Evolutionary conservation across 2,113 vertebrate species (phyloP).

Genomic region (Menura novaehollandiae): DNA sequence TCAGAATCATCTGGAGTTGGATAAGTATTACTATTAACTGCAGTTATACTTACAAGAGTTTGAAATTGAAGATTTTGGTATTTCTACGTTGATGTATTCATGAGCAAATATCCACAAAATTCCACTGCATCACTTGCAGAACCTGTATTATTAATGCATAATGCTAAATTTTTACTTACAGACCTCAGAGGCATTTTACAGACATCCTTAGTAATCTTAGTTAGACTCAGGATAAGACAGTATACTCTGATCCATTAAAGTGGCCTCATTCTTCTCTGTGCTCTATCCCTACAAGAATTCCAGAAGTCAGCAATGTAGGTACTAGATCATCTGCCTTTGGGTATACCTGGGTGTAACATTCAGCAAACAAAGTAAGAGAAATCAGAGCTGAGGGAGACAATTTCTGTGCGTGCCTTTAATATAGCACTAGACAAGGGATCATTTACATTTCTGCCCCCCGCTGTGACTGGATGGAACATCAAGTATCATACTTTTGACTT

Average conservation of each 20-base stretch:
- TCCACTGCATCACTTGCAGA: background rate
- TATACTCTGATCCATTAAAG: background rate
- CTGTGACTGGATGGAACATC: background rate
- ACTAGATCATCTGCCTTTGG: background rate
- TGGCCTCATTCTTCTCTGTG: background rate
- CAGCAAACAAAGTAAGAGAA: background rate
- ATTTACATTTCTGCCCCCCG: background rate
- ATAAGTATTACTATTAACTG: background rate
- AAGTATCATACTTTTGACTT: background rate
- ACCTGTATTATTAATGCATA: slow-evolving; percentile 12
- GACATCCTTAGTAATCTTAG: background rate
- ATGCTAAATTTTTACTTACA: background rate
- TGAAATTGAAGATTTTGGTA: background rate
- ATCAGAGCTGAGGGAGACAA: background rate
- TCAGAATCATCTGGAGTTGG: background rate
- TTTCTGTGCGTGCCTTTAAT: background rate
- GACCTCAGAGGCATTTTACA: background rate
- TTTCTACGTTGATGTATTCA: background rate
- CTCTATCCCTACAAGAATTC: background rate
- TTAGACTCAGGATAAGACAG: background rate
- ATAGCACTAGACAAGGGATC: background rate
- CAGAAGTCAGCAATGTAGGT: background rate
- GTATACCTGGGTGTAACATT: background rate
- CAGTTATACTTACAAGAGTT: background rate
- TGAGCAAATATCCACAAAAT: background rate